Conservation (phyloP, 2,888 invertebrate species). For the Tinea trinotella region DNA sequence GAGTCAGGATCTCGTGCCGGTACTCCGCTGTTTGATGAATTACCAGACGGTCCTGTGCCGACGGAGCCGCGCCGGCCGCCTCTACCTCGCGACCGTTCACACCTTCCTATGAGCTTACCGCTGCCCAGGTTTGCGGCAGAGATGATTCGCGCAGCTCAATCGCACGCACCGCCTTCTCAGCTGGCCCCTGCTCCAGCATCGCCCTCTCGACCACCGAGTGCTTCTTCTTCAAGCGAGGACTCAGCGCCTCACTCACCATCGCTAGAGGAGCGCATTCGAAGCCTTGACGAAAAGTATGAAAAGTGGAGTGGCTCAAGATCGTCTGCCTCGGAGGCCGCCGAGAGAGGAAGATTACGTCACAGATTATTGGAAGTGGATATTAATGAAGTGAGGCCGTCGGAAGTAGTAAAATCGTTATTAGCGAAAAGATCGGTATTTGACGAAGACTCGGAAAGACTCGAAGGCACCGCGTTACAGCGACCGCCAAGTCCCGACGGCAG, state of each 20-base stretch:
- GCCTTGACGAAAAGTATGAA: slow-evolving; percentile 93
- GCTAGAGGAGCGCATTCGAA: slow-evolving; percentile 92
- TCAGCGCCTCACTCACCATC: slow-evolving; percentile 84
- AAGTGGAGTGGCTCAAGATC: slow-evolving; percentile 83
- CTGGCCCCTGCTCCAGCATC: slow-evolving; percentile 76
- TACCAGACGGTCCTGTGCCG: slow-evolving; percentile 77
- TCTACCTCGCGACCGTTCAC: slow-evolving; percentile 62
- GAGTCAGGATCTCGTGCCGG: slow-evolving; percentile 81
- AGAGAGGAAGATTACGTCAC: slow-evolving; percentile 76
- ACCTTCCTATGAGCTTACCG: slow-evolving; percentile 85
- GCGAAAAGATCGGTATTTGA: slow-evolving; percentile 96
- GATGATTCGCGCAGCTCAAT: slow-evolving; percentile 67
- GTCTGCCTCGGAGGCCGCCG: slow-evolving; percentile 67
- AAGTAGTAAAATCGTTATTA: slow-evolving; percentile 92
- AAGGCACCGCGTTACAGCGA: slow-evolving; percentile 76
- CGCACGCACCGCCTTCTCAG: slow-evolving; percentile 59
- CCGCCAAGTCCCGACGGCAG: slow-evolving; percentile 37
- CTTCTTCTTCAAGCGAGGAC: slow-evolving; percentile 81
- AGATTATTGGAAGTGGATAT: slow-evolving; percentile 85
- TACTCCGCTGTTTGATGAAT: slow-evolving; percentile 87
- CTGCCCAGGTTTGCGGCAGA: slow-evolving; percentile 90
- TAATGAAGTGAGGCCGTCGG: slow-evolving; percentile 90
- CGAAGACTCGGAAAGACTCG: slow-evolving; percentile 93
- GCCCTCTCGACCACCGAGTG: slow-evolving; percentile 79
- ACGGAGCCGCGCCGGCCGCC: slow-evolving; percentile 82